Conservation (phyloP, 23 tunicate species). For the Halocynthia aurantium region DNA sequence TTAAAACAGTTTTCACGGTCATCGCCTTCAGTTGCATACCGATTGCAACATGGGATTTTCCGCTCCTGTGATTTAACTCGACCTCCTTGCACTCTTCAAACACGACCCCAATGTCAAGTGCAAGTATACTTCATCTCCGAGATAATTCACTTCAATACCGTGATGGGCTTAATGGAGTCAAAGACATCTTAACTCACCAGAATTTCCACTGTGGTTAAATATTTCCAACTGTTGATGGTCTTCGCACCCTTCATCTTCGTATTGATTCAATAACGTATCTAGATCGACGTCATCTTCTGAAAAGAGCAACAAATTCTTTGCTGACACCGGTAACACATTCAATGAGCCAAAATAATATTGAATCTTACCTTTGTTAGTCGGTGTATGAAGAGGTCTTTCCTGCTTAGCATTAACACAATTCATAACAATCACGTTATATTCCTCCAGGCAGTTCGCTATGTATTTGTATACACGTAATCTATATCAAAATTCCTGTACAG, state of each 20-base stretch:
- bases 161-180: neutral
- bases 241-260: conserved; percentile 15
- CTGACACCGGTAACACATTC: neutral
- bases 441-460: too few species aligned
- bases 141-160: neutral
- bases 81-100: too few species aligned
- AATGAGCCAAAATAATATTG: neutral
- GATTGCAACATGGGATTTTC: too few species aligned
- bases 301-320: neutral
- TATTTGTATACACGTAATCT: too few species aligned
- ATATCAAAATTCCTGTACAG: too few species aligned
- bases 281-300: conserved; percentile 52
- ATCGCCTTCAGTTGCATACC: too few species aligned
- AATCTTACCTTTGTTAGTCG: neutral
- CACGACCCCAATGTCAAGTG: too few species aligned
- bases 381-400: neutral
- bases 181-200: conserved; percentile 13
- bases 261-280: conserved; percentile 30
- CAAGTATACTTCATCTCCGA: neutral
- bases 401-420: conserved; percentile 22
- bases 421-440: neutral
- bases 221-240: conserved; percentile 23
- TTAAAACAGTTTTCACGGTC: too few species aligned
- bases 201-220: conserved; percentile 27
- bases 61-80: too few species aligned